phyloP scores from a whole-genome alignment of 2,113 vertebrate genomes.

The Rhea pennata region DNA sequence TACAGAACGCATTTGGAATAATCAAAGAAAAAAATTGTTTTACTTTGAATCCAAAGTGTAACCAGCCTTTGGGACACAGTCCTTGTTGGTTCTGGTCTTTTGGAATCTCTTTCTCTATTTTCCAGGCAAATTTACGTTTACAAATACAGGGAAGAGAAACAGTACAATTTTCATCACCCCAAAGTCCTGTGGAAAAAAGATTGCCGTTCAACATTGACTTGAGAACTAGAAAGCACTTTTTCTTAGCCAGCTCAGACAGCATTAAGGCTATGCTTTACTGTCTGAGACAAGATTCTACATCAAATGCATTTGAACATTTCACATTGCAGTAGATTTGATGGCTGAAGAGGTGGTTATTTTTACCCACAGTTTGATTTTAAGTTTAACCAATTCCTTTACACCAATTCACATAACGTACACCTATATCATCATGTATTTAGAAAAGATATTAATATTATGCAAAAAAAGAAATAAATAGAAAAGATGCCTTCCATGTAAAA shows the following conservation, averaged over 20 bases:
- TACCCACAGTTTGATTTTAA: neutral
- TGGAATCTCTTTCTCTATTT: conserved; percentile 81
- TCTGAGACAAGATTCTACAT: neutral
- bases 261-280: neutral
- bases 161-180: conserved; percentile 82
- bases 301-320: neutral
- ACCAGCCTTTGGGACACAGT: conserved; percentile 89
- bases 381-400: neutral
- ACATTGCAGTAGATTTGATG: neutral
- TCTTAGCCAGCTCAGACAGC: neutral
- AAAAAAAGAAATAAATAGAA: neutral
- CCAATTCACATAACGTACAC: neutral
- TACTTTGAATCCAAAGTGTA: conserved; percentile 92
- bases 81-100: conserved; percentile 80
- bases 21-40: neutral
- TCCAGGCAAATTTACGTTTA: conserved; percentile 81
- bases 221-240: neutral
- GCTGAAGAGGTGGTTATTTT: neutral
- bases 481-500: neutral
- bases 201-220: neutral
- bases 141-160: conserved; percentile 85
- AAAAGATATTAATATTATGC: neutral
- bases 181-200: conserved; percentile 79
- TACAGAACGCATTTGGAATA: neutral
- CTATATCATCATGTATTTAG: neutral